A percentile compares a stretch with the other conserved stretches of the same genome.
These are phyloP conservation scores for Phragmatobia fuliginosa DNA, from an alignment of 2,888 invertebrate genomes.

Conservation along the genomic window DNA sequence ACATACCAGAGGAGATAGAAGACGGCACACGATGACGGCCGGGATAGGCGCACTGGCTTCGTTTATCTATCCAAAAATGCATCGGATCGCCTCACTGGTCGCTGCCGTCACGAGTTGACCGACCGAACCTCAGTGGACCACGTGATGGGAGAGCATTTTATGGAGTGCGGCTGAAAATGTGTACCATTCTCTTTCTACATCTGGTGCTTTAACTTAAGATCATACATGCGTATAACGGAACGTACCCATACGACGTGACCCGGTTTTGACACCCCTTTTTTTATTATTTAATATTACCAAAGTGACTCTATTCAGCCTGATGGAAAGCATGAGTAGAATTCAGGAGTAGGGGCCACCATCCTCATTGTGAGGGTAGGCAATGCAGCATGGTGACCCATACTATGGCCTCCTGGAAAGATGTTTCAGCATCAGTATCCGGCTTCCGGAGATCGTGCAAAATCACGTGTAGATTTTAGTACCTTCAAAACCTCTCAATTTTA, in stretches of 20 bases:
- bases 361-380: too few species aligned
- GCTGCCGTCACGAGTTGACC: constrained; percentile 36
- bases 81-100: constrained; percentile 75
- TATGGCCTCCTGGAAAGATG: too few species aligned
- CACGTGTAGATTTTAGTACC: too few species aligned
- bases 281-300: too few species aligned
- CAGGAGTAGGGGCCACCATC: too few species aligned
- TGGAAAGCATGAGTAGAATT: too few species aligned
- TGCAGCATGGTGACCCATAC: too few species aligned
- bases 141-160: constrained; percentile 37
- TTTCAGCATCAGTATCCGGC: too few species aligned
- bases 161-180: constrained; percentile 17
- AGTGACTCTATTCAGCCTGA: too few species aligned
- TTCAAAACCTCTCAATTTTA: too few species aligned
- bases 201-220: constrained; percentile 2
- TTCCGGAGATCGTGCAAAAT: too few species aligned
- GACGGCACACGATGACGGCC: constrained; percentile 90
- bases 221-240: not conserved
- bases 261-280: not conserved
- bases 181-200: constrained; percentile 10
- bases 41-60: constrained; percentile 92
- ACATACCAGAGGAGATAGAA: constrained; percentile 87
- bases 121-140: constrained; percentile 31
- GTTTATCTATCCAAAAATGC: constrained; percentile 96
- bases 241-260: not conserved